Base-by-base conservation (phyloP, 2,888 invertebrate genomes). In the Lysandra bellargus region DNA sequence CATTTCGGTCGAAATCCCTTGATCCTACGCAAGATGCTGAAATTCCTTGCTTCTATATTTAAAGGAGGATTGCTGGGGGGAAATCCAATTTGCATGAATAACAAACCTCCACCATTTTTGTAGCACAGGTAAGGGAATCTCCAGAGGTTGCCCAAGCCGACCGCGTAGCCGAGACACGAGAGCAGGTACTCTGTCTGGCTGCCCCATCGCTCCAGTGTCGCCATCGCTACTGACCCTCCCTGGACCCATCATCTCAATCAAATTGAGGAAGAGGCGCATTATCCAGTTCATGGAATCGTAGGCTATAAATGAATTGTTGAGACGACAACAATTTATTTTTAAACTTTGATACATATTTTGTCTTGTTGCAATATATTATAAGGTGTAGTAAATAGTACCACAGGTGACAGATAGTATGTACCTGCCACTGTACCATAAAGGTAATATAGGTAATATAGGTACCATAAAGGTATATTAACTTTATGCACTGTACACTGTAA, bases 91-190 rank as follows among this genome's bases (percentile, higher is more conserved):
- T 64, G 57, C 17, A 37, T 78, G 76, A 61, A n/a, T 44, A 78
- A 90, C 93, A 91, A 87, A 97, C 98, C 98, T 88, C 98, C 98
- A 23, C 98, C 98, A 89, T 97, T 98, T 86, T 97, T 96, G 89
- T 98, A 98, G 87, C 97, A 98, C 80, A 98, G 91, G 88, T 98
- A 98, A 0, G 98, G 98, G 90, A 98, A 98, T 82, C 98, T 95
- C 97, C 97, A 97, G 14, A 98, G 96, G 88, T 98, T 98, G 80
- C 98, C 98, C 80, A 98, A 96, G 76, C 98, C 98, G 78, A 98
- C 97, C 5, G 97, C 97, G 86, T 97, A 98, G 40, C 98, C 98
- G 78, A 98, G 95, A 85, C 97, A 97, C 44, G 97, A 97, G 79
- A 98, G 92, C 61, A 98, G 90, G 88, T 97, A 98, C 89, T 98